Conservation (phyloP, 2,888 invertebrate species). For the Orthosia incerta region DNA sequence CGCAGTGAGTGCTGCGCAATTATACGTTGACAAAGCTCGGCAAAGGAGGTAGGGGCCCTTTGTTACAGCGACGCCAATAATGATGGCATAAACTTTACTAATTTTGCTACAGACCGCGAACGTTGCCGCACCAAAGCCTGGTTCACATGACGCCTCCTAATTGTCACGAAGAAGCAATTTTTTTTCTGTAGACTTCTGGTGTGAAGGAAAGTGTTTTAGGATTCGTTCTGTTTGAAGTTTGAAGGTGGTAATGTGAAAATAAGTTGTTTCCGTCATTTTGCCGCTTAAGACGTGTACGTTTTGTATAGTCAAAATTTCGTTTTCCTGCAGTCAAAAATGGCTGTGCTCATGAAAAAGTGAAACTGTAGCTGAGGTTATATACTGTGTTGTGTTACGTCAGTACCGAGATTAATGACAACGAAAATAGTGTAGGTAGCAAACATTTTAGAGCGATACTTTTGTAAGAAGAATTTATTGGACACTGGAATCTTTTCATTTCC, state of each 20-base stretch:
- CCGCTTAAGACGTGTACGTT: not conserved
- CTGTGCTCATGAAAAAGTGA: not conserved
- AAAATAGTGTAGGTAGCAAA: not conserved
- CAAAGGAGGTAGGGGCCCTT: slow-evolving; percentile 76
- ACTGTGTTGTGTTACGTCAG: not conserved
- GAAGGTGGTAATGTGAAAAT: slow-evolving; percentile 7
- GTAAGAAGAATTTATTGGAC: not conserved
- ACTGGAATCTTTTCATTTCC: not conserved
- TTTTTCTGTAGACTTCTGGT: slow-evolving; percentile 3
- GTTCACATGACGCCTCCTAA: slow-evolving; percentile 53
- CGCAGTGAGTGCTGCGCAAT: slow-evolving; percentile 75
- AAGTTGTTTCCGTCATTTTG: not conserved
- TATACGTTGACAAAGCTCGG: slow-evolving; percentile 80
- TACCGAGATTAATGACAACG: too few relatives aligned
- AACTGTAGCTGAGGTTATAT: not conserved
- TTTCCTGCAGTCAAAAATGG: not conserved
- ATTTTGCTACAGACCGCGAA: slow-evolving; percentile 81
- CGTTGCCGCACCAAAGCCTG: slow-evolving; percentile 59
- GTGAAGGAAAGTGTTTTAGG: not conserved
- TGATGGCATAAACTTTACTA: slow-evolving; percentile 85
- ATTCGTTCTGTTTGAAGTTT: slow-evolving; percentile 19
- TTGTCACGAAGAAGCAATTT: slow-evolving; percentile 44
- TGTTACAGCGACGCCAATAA: slow-evolving; percentile 83
- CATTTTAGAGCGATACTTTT: not conserved
- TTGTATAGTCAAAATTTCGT: not conserved